Percentiles rank a stretch among this genome's conserved stretches.
Evolutionary conservation across 2,797 vertebrate species (phyloP).

Genomic region (Tenualosa thibaudeaui): DNA sequence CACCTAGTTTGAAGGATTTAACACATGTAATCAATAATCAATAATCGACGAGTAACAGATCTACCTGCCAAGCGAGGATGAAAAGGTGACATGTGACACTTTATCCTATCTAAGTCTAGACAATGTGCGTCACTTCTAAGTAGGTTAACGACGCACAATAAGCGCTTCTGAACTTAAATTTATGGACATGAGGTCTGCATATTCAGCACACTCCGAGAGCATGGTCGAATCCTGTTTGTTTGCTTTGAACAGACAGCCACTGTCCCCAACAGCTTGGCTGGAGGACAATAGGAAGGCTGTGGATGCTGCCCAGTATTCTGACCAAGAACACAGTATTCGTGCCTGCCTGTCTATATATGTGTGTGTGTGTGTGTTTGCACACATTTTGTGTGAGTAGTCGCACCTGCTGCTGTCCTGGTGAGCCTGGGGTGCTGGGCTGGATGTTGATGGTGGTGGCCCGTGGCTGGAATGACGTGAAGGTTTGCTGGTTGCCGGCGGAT

Average conservation of each 20-base stretch:
- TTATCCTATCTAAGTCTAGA: background rate
- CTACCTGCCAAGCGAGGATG: background rate
- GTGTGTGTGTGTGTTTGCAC: background rate
- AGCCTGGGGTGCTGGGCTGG: slow-evolving; percentile 82
- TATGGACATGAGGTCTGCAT: background rate
- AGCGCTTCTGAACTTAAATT: background rate
- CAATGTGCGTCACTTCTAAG: background rate
- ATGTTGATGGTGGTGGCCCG: slow-evolving; percentile 90
- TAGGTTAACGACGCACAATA: background rate
- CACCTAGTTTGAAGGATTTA: slow-evolving; percentile 70
- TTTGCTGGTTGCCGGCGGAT: slow-evolving; percentile 86
- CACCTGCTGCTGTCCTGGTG: slow-evolving; percentile 82
- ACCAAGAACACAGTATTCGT: background rate
- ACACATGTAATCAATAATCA: background rate
- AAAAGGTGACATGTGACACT: background rate
- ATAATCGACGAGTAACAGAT: background rate
- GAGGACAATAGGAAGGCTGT: background rate
- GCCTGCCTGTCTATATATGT: background rate
- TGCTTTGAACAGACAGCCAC: background rate
- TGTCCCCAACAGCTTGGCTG: background rate
- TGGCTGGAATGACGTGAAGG: slow-evolving; percentile 93
- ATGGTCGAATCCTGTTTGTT: background rate
- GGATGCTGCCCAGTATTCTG: background rate
- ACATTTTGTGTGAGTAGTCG: background rate
- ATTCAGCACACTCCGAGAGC: background rate